Conservation (phyloP, 2,888 invertebrate genomes). For the Lobophora halterata region DNA sequence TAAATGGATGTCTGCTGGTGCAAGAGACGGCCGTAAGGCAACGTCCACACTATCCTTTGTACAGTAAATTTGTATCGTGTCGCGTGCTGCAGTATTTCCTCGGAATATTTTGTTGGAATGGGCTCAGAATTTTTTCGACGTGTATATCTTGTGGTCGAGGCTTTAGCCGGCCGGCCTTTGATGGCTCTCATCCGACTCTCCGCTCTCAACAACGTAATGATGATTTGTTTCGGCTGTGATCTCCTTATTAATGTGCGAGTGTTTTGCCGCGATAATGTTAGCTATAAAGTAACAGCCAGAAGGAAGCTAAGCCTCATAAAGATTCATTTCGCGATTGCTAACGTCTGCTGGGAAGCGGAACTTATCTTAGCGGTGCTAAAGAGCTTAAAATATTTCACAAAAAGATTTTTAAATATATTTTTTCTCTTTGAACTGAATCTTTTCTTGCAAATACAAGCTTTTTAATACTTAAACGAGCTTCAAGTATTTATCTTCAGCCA, state of each 20-base stretch:
- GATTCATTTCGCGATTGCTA: constrained; percentile 31
- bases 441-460: no score
- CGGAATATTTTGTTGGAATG: constrained; percentile 8
- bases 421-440: no score
- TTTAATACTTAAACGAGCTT: no score
- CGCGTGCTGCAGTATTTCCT: constrained; percentile 1
- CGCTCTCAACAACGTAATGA: constrained; percentile 29
- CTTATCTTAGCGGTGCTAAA: constrained; percentile 14
- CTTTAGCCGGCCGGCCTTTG: constrained; percentile 26
- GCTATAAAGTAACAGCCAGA: constrained; percentile 31
- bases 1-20: constrained; percentile 50
- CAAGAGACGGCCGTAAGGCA: constrained; percentile 32
- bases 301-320: constrained; percentile 30
- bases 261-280: constrained; percentile 36
- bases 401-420: constrained; percentile 3
- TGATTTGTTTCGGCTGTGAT: constrained; percentile 37
- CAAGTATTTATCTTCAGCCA: no score
- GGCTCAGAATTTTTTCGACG: constrained; percentile 11
- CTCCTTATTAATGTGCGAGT: constrained; percentile 36
- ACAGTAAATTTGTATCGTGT: constrained; percentile 3
- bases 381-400: constrained; percentile 8
- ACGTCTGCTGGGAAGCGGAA: constrained; percentile 26
- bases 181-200: constrained; percentile 26
- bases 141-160: constrained; percentile 13
- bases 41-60: constrained; percentile 11